Evolutionary conservation across 2,888 invertebrate genomes (phyloP).

Genomic region (Drosophila merina): DNA sequence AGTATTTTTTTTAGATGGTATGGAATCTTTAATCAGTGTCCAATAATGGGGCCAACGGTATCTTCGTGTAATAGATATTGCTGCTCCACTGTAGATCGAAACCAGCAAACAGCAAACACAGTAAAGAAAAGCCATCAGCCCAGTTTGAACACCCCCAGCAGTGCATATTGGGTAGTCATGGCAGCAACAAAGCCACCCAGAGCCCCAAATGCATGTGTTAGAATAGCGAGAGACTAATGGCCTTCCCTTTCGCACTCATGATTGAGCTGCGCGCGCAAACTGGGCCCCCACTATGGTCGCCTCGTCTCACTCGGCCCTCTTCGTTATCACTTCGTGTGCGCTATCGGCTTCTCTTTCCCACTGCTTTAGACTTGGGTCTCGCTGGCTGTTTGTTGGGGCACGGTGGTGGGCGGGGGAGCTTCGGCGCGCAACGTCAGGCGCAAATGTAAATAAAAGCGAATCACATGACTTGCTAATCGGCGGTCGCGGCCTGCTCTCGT

Average conservation of each 20-base stretch:
- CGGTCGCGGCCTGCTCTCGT: slow-evolving; percentile 82
- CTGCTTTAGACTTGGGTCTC: slow-evolving; percentile 11
- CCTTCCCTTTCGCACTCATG: slow-evolving; percentile 23
- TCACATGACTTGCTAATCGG: slow-evolving; percentile 84
- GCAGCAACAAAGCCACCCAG: slow-evolving; percentile 13
- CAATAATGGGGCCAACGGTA: slow-evolving; percentile 8
- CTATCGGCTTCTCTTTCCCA: slow-evolving; percentile 31
- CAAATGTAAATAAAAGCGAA: slow-evolving; percentile 82
- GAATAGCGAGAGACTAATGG: slow-evolving; percentile 17
- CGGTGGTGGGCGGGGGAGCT: slow-evolving; percentile 9
- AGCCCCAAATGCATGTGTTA: slow-evolving; percentile 17
- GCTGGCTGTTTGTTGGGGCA: slow-evolving; percentile 15
- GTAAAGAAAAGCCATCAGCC: slow-evolving; percentile 17
- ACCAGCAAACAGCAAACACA: slow-evolving; percentile 4
- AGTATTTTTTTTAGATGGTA: no score
- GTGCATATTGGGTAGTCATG: slow-evolving; percentile 36
- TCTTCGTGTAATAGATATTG: not conserved
- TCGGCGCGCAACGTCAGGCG: slow-evolving; percentile 59
- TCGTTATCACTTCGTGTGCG: slow-evolving; percentile 40
- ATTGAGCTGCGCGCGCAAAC: slow-evolving; percentile 52
- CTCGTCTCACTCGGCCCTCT: slow-evolving; percentile 26
- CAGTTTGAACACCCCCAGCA: slow-evolving; percentile 35
- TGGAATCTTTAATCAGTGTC: no score
- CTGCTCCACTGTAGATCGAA: slow-evolving; percentile 14
- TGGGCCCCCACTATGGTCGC: slow-evolving; percentile 33